Evolutionary conservation across 2,113 vertebrate species (phyloP).

Genomic region (Girardinichthys multiradiatus): DNA sequence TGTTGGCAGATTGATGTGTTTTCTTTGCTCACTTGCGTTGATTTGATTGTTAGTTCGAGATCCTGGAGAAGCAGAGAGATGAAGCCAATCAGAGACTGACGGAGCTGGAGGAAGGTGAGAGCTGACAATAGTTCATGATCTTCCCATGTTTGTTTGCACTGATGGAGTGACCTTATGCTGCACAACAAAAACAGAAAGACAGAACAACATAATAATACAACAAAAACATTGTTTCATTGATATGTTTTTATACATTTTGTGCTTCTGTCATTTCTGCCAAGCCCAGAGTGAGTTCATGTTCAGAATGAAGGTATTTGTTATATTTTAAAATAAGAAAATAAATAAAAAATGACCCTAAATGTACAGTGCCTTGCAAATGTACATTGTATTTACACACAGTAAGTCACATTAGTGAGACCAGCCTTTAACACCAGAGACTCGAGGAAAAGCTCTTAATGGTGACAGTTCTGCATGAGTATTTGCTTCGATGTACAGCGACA

Average conservation of each 20-base stretch:
- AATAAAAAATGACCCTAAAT: too few species aligned
- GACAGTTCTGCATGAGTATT: too few species aligned
- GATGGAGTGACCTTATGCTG: neutral
- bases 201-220: neutral
- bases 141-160: neutral
- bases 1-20: neutral
- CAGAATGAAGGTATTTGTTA: too few species aligned
- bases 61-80: constrained; percentile 63
- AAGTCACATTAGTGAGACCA: too few species aligned
- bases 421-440: too few species aligned
- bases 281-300: neutral
- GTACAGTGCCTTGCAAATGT: too few species aligned
- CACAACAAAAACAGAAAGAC: neutral
- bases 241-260: neutral
- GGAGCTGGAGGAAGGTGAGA: constrained; percentile 80
- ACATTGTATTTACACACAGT: too few species aligned
- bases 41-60: constrained; percentile 55
- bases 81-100: constrained; percentile 72
- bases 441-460: too few species aligned
- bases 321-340: too few species aligned
- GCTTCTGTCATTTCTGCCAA: neutral
- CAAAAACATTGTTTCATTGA: neutral
- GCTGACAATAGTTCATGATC: neutral
- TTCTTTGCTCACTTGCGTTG: constrained; percentile 4
- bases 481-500: too few species aligned